Conservation (phyloP, 2,888 invertebrate species). For the Smittia sp. region DNA sequence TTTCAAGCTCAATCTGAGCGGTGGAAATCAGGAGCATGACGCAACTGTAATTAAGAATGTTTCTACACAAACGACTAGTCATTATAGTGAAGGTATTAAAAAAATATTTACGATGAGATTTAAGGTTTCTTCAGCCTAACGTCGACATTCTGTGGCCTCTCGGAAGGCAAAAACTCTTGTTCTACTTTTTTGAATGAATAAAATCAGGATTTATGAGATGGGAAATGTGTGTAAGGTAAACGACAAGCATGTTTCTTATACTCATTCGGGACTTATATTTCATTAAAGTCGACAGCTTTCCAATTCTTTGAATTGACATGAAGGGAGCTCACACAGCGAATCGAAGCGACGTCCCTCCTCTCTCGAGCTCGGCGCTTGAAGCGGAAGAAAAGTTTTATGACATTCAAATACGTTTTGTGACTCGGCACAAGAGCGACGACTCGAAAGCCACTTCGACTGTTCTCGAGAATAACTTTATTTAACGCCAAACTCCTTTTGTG, state of each 20-base stretch:
- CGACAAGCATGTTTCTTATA: not conserved
- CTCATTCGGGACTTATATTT: slow-evolving; percentile 22
- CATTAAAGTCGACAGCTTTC: slow-evolving; percentile 12
- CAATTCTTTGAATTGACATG: not conserved
- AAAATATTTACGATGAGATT: too few species aligned
- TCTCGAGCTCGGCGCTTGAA: too few species aligned
- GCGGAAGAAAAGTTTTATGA: too few species aligned
- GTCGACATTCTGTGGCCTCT: too few species aligned
- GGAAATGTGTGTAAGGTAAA: not conserved
- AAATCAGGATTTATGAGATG: not conserved
- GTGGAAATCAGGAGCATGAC: not conserved
- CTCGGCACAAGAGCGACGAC: too few species aligned
- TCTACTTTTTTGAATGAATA: not conserved
- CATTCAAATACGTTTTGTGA: too few species aligned
- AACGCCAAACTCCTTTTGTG: too few species aligned
- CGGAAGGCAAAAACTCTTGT: not conserved
- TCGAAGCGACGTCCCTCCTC: too few species aligned
- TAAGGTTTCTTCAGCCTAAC: too few species aligned
- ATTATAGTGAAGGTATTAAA: slow-evolving; percentile 12
- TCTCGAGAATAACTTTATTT: too few species aligned
- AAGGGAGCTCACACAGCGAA: not conserved
- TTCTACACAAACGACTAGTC: slow-evolving; percentile 4
- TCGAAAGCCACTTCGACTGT: too few species aligned
- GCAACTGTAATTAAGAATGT: not conserved
- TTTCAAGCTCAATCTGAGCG: slow-evolving; percentile 14